A percentile compares a stretch with the other conserved stretches of the same genome.
phyloP scores from a whole-genome alignment of 2,888 invertebrate genomes.

The Tromatobia lineatoria region DNA sequence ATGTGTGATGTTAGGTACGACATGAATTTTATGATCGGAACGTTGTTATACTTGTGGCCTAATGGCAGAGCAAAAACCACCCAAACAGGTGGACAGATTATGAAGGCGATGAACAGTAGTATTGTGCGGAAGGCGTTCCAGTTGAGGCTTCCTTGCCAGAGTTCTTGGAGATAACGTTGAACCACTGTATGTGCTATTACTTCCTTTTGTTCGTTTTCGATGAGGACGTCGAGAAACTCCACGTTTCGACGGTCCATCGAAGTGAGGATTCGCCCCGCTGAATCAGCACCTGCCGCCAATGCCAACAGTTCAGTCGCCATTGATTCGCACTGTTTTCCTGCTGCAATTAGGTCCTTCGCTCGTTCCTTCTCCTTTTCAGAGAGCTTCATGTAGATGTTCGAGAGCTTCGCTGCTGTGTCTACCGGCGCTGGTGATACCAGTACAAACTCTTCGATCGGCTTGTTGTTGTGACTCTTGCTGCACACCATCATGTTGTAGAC shows the following conservation, averaged over 20 bases:
- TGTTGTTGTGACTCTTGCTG: conserved; percentile 97
- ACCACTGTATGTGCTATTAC: conserved; percentile 99
- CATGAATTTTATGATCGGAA: conserved; percentile 99
- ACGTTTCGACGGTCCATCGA: conserved; percentile 97
- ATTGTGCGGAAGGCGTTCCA: conserved; percentile 99
- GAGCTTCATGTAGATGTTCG: conserved; percentile 94
- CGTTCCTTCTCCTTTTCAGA: conserved; percentile 99
- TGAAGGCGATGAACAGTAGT: conserved; percentile 96
- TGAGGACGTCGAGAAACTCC: conserved; percentile 98
- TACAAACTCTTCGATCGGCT: conserved; percentile 98
- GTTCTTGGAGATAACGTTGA: conserved; percentile 98
- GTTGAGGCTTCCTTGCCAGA: conserved; percentile 98
- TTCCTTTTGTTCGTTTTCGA: conserved; percentile 99
- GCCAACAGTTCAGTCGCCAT: conserved; percentile 99
- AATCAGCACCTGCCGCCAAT: conserved; percentile 96
- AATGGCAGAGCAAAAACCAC: conserved; percentile 97
- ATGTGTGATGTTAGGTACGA: conserved; percentile 99
- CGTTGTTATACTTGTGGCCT: conserved; percentile 98
- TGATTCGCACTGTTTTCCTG: conserved; percentile 98
- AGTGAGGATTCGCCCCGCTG: conserved; percentile 97
- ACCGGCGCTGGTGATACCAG: conserved; percentile 99
- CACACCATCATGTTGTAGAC: conserved; percentile 99
- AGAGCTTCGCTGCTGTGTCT: conserved; percentile 99
- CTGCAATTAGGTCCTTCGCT: conserved; percentile 97
- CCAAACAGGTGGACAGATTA: conserved; percentile 98